Percentiles rank a stretch among this genome's conserved stretches.
Evolutionary conservation across 2,888 invertebrate species (phyloP).

Genomic region (Hipparchia semele): DNA sequence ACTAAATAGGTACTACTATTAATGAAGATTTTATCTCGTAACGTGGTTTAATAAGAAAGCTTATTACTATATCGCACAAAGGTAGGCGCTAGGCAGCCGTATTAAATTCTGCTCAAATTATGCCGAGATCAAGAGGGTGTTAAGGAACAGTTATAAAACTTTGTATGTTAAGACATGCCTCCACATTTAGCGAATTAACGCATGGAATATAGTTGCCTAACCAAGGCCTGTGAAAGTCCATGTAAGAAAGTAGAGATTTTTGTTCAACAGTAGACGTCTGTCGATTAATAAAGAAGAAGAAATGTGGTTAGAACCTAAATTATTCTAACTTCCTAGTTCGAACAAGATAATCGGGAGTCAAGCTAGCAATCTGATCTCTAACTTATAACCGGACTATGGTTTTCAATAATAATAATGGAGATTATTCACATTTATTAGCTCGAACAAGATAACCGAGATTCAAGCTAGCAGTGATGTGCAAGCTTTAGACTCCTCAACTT

Average conservation of each 20-base stretch:
- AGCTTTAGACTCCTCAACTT: constrained; percentile 26
- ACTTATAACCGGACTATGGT: too few relatives aligned
- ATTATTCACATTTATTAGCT: too few relatives aligned
- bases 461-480: background rate
- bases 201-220: background rate
- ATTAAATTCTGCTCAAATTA: constrained; percentile 28
- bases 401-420: too few relatives aligned
- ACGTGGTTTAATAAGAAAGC: constrained; percentile 17
- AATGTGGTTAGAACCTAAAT: background rate
- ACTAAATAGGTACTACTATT: background rate
- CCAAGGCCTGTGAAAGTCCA: too few relatives aligned
- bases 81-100: constrained; percentile 8
- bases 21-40: constrained; percentile 12
- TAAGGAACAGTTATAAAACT: constrained; percentile 26
- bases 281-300: too few relatives aligned
- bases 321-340: background rate
- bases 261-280: too few relatives aligned
- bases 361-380: too few relatives aligned
- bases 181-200: constrained; percentile 5
- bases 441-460: background rate
- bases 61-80: constrained; percentile 24
- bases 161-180: background rate
- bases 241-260: too few relatives aligned
- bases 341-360: too few relatives aligned
- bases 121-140: constrained; percentile 26